Percentiles rank a stretch among this genome's conserved stretches.
Evolutionary conservation across 1,140 invertebrate species (phyloP).

Genomic region (Rhagoletis zephyria): DNA sequence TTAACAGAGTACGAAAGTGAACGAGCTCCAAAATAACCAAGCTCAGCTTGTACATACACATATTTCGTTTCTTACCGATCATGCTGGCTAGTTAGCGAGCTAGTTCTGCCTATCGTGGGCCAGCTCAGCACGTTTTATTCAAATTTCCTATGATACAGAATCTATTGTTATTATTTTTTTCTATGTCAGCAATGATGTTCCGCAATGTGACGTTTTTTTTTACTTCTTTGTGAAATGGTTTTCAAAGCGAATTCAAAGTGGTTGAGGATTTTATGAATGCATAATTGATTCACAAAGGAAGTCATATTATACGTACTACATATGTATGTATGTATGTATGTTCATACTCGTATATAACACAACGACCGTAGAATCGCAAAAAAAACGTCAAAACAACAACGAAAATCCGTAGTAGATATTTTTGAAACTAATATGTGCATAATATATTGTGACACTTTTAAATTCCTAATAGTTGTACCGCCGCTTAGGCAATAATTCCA

Average conservation of each 20-base stretch:
- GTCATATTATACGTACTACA: background rate
- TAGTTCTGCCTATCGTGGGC: background rate
- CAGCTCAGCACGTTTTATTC: slow-evolving; percentile 40
- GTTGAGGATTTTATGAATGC: background rate
- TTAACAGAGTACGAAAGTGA: slow-evolving; percentile 29
- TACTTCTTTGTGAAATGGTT: background rate
- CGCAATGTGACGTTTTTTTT: background rate
- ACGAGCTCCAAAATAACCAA: background rate
- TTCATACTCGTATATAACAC: background rate
- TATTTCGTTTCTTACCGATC: background rate
- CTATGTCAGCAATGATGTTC: background rate
- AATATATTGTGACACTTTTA: background rate
- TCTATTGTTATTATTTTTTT: slow-evolving; percentile 27
- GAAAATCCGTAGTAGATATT: background rate
- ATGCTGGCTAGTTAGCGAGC: slow-evolving; percentile 17
- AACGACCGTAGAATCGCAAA: background rate
- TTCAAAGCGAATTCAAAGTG: background rate
- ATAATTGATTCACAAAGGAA: slow-evolving; percentile 28
- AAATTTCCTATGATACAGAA: slow-evolving; percentile 18
- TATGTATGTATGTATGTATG: too few relatives aligned
- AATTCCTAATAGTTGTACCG: background rate
- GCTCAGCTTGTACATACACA: background rate
- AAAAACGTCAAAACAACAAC: background rate
- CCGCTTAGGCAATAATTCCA: background rate
- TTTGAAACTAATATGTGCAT: background rate